A percentile compares a stretch with the other conserved stretches of the same genome.
phyloP scores from a whole-genome alignment of 2,113 vertebrate species.

The Puffinus mauretanicus region DNA sequence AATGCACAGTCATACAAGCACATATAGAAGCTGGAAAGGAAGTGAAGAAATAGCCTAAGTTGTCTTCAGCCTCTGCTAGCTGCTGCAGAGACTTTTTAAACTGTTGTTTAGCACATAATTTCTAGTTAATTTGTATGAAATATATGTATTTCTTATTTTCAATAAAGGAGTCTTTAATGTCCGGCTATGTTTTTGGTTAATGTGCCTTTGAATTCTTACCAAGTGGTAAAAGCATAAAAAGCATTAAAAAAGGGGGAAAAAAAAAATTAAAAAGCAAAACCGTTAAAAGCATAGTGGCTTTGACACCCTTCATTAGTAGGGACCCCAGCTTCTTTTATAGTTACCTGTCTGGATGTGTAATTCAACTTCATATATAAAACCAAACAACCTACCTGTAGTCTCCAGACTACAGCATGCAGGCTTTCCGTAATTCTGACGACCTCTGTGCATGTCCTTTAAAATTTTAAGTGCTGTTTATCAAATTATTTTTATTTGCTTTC shows the following conservation, averaged over 20 bases:
- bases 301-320: not conserved
- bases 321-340: not conserved
- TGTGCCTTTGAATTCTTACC: not conserved
- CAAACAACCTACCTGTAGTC: not conserved
- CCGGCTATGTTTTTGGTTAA: not conserved
- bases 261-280: not conserved
- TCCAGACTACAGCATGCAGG: not conserved
- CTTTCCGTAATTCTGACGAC: rapidly evolving
- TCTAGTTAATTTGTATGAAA: not conserved
- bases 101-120: not conserved
- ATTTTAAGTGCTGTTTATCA: rapidly evolving
- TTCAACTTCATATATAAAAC: too few species aligned
- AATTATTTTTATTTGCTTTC: not conserved
- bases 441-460: rapidly evolving
- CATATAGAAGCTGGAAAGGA: not conserved
- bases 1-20: not conserved
- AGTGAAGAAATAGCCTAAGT: not conserved
- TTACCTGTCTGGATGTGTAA: not conserved
- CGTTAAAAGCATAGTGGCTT: not conserved
- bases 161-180: not conserved
- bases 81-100: not conserved
- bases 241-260: not conserved
- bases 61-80: not conserved
- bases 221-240: not conserved
- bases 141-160: not conserved